Conservation (phyloP, 2,113 vertebrate genomes). For the Callipepla californica region DNA sequence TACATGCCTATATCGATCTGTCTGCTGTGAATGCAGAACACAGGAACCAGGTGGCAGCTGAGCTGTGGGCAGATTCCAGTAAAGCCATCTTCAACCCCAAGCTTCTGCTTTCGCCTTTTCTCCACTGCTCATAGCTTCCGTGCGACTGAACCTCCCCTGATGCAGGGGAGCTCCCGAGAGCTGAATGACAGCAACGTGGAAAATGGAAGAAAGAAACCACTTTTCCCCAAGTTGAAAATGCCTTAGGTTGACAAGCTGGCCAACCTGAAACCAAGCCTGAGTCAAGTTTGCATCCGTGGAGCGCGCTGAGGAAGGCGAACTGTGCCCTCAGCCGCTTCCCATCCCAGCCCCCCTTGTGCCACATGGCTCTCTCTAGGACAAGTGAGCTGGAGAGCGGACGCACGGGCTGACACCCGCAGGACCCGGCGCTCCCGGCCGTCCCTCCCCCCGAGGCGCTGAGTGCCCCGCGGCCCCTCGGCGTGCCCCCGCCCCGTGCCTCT, state of each 20-base stretch:
- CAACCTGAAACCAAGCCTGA: fast-evolving
- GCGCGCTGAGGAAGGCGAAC: fast-evolving
- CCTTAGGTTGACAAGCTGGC: background rate
- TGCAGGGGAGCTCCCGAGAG: background rate
- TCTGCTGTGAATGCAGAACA: background rate
- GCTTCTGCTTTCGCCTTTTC: conserved; percentile 27
- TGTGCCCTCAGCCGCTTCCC: fast-evolving
- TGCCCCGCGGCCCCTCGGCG: background rate
- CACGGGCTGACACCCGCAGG: too few species aligned
- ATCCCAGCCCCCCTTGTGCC: fast-evolving
- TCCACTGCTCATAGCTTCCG: fast-evolving
- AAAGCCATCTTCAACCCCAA: background rate
- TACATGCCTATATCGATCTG: background rate
- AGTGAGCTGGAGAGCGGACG: background rate
- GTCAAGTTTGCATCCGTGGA: fast-evolving
- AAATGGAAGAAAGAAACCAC: background rate
- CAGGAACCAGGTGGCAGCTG: background rate
- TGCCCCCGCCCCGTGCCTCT: fast-evolving
- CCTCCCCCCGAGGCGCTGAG: too few species aligned
- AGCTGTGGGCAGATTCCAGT: background rate
- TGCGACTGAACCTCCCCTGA: background rate
- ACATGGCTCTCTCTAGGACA: background rate
- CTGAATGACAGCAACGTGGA: background rate
- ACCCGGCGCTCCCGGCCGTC: background rate
- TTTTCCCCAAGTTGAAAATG: background rate